Evolutionary conservation across 1,140 invertebrate genomes (phyloP).

Genomic region (Euura lappo): DNA sequence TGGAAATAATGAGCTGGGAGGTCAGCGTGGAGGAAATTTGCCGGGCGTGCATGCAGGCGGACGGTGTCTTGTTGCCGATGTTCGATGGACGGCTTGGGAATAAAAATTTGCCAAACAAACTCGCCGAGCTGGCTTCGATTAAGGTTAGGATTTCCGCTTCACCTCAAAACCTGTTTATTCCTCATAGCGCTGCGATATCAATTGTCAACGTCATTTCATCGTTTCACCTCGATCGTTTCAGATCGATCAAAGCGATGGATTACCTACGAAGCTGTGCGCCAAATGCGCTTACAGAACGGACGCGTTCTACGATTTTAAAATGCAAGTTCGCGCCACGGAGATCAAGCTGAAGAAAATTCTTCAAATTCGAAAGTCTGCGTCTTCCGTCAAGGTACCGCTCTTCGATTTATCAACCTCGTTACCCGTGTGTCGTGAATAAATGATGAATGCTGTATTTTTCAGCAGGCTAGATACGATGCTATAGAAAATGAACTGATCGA

Average conservation of each 20-base stretch:
- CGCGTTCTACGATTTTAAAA: constrained; percentile 50
- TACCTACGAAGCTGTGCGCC: constrained; percentile 51
- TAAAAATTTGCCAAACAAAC: constrained; percentile 45
- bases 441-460: too few relatives aligned
- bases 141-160: constrained; percentile 40
- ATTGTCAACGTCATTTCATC: neutral
- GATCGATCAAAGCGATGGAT: constrained; percentile 49
- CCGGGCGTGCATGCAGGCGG: constrained; percentile 54
- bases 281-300: constrained; percentile 53
- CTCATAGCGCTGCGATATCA: neutral
- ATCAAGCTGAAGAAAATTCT: constrained; percentile 49
- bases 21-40: constrained; percentile 48
- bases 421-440: too few relatives aligned
- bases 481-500: neutral
- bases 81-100: constrained; percentile 42
- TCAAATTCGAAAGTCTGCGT: constrained; percentile 17
- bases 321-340: constrained; percentile 50
- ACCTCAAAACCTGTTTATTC: neutral
- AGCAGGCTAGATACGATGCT: too few relatives aligned
- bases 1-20: constrained; percentile 44
- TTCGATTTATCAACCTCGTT: too few relatives aligned
- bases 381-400: neutral
- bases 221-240: constrained; percentile 22
- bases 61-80: constrained; percentile 47
- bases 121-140: constrained; percentile 49